A percentile compares a stretch with the other conserved stretches of the same genome.
Conservation (phyloP, 2,888 invertebrate genomes). For the Campoplex nolae region DNA sequence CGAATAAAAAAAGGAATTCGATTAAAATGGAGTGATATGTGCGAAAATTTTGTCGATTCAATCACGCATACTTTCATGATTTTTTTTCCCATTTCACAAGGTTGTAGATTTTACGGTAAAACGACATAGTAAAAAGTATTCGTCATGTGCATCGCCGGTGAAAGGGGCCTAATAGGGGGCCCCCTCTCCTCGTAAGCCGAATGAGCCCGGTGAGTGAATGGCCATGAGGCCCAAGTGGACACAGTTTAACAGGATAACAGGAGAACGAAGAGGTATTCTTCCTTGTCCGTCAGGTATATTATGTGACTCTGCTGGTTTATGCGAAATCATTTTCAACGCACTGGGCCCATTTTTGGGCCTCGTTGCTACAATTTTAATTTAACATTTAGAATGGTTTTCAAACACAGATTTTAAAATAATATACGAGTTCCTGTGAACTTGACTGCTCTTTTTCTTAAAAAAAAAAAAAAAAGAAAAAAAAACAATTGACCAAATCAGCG, state of each 20-base stretch:
- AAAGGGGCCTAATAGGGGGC: slow-evolving; percentile 50
- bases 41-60: background rate
- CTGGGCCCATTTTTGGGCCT: slow-evolving; percentile 10
- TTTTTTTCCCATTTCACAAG: background rate
- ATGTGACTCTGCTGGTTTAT: background rate
- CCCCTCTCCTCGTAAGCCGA: slow-evolving; percentile 22
- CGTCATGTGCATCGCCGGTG: slow-evolving; percentile 24
- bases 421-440: background rate
- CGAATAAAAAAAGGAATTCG: no score
- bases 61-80: background rate
- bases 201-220: slow-evolving; percentile 68
- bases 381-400: background rate
- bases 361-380: background rate
- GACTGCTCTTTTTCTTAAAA: background rate
- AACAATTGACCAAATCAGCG: background rate
- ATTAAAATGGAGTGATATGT: background rate
- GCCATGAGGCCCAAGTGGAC: slow-evolving; percentile 79
- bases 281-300: slow-evolving; percentile 56
- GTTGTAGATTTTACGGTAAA: slow-evolving; percentile 17
- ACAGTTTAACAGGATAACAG: slow-evolving; percentile 77
- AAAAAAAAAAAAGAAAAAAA: background rate
- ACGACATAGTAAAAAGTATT: slow-evolving; percentile 2
- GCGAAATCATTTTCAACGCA: background rate
- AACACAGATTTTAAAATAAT: background rate
- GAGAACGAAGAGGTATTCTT: slow-evolving; percentile 72